A percentile compares a stretch with the other conserved stretches of the same genome.
Conservation (phyloP, 2,113 vertebrate species). For the Peucedramus taeniatus region DNA sequence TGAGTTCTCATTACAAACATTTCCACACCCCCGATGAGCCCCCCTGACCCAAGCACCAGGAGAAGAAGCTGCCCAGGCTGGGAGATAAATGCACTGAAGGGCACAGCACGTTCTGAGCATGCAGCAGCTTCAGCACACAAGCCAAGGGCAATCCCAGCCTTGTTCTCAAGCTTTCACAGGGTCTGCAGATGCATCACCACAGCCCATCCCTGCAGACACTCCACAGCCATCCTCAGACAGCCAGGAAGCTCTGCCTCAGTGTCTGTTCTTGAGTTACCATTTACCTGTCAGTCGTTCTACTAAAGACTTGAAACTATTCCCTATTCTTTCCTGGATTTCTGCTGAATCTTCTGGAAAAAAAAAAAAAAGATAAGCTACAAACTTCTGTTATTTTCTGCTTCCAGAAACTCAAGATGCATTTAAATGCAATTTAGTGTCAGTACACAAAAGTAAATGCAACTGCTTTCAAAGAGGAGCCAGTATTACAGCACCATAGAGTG, state of each 20-base stretch:
- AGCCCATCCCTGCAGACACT: background rate
- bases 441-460: background rate
- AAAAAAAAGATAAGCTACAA: background rate
- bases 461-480: background rate
- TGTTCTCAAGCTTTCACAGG: background rate
- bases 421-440: background rate
- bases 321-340: conserved; percentile 90
- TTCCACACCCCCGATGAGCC: background rate
- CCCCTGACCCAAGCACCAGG: background rate
- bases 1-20: background rate
- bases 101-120: background rate
- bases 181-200: background rate
- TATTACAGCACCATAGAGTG: background rate
- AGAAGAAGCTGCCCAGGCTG: background rate
- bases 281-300: conserved; percentile 91
- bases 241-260: background rate
- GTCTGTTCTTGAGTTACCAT: background rate
- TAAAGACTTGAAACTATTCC: conserved; percentile 86
- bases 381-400: background rate
- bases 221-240: background rate
- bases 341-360: conserved; percentile 83
- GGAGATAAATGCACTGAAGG: background rate
- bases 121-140: background rate
- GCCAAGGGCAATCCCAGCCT: background rate
- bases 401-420: background rate